Evolutionary conservation across 2,113 vertebrate genomes (phyloP).

Genomic region (Delphinapterus leucas): DNA sequence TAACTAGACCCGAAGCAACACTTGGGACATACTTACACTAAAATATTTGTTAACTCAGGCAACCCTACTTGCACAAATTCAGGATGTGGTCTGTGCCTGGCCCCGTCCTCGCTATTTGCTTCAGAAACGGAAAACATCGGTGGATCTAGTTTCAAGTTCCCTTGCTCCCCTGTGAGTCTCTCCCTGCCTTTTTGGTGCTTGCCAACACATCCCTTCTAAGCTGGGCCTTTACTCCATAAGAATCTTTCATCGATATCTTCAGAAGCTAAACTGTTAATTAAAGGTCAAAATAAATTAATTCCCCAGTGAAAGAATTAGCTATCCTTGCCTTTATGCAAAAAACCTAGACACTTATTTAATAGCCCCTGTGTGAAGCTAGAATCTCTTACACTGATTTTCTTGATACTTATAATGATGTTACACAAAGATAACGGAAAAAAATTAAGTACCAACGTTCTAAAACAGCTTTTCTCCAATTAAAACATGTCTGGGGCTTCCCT

Average conservation of each 20-base stretch:
- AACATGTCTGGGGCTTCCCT: not conserved
- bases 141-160: not conserved
- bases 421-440: not conserved
- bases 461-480: not conserved
- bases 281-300: not conserved
- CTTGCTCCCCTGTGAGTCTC: too few species aligned
- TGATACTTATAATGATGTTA: not conserved
- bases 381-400: not conserved
- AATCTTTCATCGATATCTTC: not conserved
- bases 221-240: not conserved
- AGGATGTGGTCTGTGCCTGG: not conserved
- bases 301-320: not conserved
- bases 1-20: not conserved
- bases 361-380: not conserved
- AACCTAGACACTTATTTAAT: not conserved
- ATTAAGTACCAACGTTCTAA: not conserved
- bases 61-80: fast-evolving
- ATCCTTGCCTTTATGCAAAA: not conserved
- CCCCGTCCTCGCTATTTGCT: fast-evolving
- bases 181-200: not conserved
- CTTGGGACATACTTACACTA: not conserved
- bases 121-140: not conserved
- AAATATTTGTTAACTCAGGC: not conserved
- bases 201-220: not conserved
- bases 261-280: not conserved